phyloP scores from a whole-genome alignment of 2,888 invertebrate genomes.

The Hemaris fuciformis region DNA sequence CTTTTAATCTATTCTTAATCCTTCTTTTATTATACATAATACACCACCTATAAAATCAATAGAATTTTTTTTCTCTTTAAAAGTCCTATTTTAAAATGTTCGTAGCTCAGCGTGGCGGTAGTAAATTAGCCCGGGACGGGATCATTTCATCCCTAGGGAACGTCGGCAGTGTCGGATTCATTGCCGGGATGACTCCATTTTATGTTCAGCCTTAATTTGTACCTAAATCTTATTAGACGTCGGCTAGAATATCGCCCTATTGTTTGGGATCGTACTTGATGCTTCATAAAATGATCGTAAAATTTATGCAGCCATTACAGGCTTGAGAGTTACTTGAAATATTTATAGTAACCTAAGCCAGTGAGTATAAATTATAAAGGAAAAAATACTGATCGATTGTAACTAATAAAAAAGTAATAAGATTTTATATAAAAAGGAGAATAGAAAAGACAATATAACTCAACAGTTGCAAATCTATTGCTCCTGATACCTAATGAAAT shows the following conservation, averaged over 20 bases:
- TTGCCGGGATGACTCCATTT: conserved; percentile 15
- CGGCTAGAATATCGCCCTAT: conserved; percentile 14
- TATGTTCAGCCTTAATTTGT: conserved; percentile 27
- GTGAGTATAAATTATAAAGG: too few species aligned
- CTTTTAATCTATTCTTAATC: too few species aligned
- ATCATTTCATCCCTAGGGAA: conserved; percentile 15
- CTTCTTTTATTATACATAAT: too few species aligned
- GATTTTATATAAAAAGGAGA: too few species aligned
- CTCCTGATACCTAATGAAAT: too few species aligned
- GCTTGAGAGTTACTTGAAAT: background rate
- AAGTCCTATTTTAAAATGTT: background rate
- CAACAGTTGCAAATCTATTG: too few species aligned
- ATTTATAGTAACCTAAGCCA: too few species aligned
- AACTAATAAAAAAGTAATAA: too few species aligned
- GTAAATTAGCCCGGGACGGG: conserved; percentile 28
- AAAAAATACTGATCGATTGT: too few species aligned
- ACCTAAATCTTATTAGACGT: conserved; percentile 23
- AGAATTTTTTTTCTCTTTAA: background rate
- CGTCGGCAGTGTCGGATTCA: conserved; percentile 19
- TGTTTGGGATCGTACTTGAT: conserved; percentile 1
- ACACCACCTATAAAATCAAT: background rate
- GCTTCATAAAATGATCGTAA: conserved; percentile 3
- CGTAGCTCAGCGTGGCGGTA: conserved; percentile 15
- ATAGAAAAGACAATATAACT: too few species aligned
- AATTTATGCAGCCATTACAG: background rate